These are phyloP conservation scores for Scalopus aquaticus DNA, from an alignment of 2,113 vertebrate genomes.

Conservation along the genomic window DNA sequence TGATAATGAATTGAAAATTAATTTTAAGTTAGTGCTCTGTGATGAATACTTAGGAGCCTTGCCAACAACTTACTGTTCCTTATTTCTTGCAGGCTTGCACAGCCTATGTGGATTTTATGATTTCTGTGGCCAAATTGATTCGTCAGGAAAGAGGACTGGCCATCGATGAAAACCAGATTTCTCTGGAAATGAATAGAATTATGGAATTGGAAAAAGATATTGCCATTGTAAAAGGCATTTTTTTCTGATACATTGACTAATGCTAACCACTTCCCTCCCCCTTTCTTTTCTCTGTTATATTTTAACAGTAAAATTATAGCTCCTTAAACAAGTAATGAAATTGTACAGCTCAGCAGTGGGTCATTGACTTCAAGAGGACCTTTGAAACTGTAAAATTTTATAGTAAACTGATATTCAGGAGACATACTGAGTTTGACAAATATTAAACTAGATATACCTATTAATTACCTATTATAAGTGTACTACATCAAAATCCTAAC, in stretches of 20 bases:
- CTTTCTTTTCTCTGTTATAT: not conserved
- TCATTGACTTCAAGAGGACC: constrained; percentile 6
- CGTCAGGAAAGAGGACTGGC: constrained; percentile 87
- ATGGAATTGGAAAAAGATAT: constrained; percentile 95
- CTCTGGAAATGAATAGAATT: constrained; percentile 87
- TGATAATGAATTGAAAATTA: constrained; percentile 30
- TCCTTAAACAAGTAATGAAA: constrained; percentile 35
- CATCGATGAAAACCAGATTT: constrained; percentile 84
- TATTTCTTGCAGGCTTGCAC: constrained; percentile 89
- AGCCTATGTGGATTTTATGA: constrained; percentile 94
- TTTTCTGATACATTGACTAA: constrained; percentile 63
- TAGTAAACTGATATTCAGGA: constrained; percentile 9
- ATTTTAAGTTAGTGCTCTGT: not conserved
- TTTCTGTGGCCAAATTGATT: constrained; percentile 92
- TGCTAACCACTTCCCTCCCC: not conserved
- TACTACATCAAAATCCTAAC: not conserved
- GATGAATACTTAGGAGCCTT: constrained; percentile 12
- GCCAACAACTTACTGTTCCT: constrained; percentile 14
- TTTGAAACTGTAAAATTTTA: constrained; percentile 47
- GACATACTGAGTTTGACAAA: not conserved
- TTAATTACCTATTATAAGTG: not conserved
- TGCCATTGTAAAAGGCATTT: constrained; percentile 90
- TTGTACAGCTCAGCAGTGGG: not conserved
- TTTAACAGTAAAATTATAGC: constrained; percentile 32
- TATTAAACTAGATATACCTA: not conserved